Conservation (phyloP, 2,888 invertebrate species). For the Antitype chi region DNA sequence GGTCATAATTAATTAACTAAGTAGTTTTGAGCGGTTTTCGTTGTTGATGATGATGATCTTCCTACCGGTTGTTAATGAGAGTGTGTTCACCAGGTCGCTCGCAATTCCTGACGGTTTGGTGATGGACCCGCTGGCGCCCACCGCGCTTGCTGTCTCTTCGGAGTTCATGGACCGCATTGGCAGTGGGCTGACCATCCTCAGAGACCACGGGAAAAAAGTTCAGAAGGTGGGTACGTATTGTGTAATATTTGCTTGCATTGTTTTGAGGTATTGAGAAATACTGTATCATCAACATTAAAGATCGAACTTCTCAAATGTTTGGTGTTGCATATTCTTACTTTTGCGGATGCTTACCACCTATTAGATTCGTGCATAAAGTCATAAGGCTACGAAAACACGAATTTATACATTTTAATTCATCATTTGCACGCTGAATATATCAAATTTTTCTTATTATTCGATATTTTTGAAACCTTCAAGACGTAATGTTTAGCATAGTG, state of each 20-base stretch:
- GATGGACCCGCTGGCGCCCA: slow-evolving; percentile 87
- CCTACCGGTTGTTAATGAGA: slow-evolving; percentile 7
- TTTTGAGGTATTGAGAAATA: slow-evolving; percentile 8
- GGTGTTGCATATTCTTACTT: too few species aligned
- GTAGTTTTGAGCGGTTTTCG: background rate
- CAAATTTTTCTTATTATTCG: background rate
- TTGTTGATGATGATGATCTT: background rate
- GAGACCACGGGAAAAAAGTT: slow-evolving; percentile 87
- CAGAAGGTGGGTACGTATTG: slow-evolving; percentile 80
- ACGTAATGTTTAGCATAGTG: slow-evolving; percentile 1
- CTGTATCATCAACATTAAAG: background rate
- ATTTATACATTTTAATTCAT: background rate
- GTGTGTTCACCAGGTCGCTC: slow-evolving; percentile 81
- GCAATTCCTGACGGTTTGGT: slow-evolving; percentile 87
- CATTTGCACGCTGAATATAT: background rate
- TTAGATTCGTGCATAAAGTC: background rate
- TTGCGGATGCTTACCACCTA: too few species aligned
- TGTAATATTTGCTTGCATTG: slow-evolving; percentile 32
- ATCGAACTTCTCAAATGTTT: too few species aligned
- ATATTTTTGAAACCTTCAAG: slow-evolving; percentile 14
- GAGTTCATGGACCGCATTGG: slow-evolving; percentile 88
- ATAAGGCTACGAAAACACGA: background rate
- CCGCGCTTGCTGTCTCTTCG: slow-evolving; percentile 85
- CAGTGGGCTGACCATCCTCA: slow-evolving; percentile 83
- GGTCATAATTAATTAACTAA: background rate